Base-by-base conservation (phyloP, 2,797 vertebrate genomes). In the Megaceryle alcyon region DNA sequence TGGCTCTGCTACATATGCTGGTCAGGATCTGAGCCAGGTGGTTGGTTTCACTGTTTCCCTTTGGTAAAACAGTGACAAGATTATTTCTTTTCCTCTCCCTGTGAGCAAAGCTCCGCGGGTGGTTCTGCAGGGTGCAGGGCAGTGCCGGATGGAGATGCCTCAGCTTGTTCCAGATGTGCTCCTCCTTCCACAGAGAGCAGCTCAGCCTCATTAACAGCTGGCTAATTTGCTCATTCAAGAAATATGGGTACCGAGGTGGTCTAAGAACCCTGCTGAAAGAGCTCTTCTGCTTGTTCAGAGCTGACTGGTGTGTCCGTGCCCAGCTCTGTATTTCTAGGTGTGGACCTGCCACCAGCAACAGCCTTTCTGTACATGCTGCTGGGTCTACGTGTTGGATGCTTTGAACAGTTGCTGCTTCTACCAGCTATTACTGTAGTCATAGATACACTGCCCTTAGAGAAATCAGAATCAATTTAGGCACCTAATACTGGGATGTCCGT, bases 151-250 rank as follows among this genome's bases (percentile, higher is more conserved):
- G 4, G 69, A 25, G n/a, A 8, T 12, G 3, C 29, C 72, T 15
- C 21, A 2, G 57, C 22, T 7, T 9, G 4, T 2, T 35, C 83
- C 5, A 8, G 25, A 4, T 0, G 5, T 5, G 15, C 25, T 54
- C 31, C 28, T 25, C 11, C 19, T 9, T 35, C 66, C 9, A 8
- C 0, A 1, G 43, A 68, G 48, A 75, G 61, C 46, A 7, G 48
- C 76, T 29, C 57, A 12, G 22, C 73, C 35, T 1, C 0, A 0
- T 7, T 0, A n/a, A 3, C 41, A 5, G 4, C 1, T 13, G 61
- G 37, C 14, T 79, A 2, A 39, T 77, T 29, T 7, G 28, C 14
- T 44, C 22, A 1, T 61, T 44, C 39, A 19, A 13, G 17, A 7
- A 18, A 18, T 0, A 14, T 7, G 37, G 56, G 5, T 21, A 5